Conservation (phyloP, 2,797 vertebrate genomes). For the Nyctalus aviator region DNA sequence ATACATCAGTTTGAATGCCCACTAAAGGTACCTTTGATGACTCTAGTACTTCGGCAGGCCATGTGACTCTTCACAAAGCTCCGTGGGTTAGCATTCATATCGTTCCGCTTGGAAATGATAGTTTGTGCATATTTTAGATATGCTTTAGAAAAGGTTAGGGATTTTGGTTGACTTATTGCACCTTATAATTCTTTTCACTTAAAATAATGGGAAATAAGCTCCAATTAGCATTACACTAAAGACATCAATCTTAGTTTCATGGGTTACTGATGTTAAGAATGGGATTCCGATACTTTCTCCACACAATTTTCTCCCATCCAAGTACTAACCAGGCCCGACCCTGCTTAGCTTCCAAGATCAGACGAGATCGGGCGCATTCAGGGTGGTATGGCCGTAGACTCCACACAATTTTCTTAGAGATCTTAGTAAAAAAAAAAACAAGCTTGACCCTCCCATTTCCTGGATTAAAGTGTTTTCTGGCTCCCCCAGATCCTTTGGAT, state of each 20-base stretch:
- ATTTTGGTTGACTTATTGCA: neutral
- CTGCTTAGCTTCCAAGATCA: too few species aligned
- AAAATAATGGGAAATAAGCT: constrained; percentile 6
- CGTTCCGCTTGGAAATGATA: neutral
- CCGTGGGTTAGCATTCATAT: neutral
- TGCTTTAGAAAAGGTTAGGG: neutral
- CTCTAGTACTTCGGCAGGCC: neutral
- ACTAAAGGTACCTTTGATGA: neutral
- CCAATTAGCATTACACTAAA: neutral
- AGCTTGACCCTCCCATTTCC: neutral
- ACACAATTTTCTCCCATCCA: constrained; percentile 1
- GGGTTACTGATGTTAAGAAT: neutral
- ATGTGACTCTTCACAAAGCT: neutral
- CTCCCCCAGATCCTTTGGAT: neutral
- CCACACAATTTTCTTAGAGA: constrained; percentile 2
- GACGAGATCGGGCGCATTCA: too few species aligned
- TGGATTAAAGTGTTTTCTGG: neutral
- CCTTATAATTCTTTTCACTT: constrained; percentile 46
- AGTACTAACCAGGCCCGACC: too few species aligned
- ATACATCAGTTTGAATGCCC: neutral
- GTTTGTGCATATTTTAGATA: neutral
- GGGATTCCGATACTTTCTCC: neutral
- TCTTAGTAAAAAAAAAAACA: constrained; percentile 34
- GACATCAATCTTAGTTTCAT: neutral
- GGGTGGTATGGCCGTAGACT: too few species aligned